Conservation (phyloP, 2,888 invertebrate genomes). For the Leucoptera coffeella region DNA sequence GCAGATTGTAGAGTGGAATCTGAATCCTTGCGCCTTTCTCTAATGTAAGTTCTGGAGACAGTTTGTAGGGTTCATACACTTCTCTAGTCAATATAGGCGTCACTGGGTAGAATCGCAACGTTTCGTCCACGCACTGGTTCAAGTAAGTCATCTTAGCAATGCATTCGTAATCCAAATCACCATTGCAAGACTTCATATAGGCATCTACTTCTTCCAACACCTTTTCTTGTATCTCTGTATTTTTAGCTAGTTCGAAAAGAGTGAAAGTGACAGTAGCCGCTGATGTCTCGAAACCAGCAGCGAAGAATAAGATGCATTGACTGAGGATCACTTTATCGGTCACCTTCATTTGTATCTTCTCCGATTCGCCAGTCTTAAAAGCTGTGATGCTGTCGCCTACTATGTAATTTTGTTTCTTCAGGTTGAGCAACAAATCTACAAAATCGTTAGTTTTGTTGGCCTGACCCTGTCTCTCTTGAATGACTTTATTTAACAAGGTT, state of each 20-base stretch:
- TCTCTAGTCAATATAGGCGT: no score
- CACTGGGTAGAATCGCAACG: no score
- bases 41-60: no score
- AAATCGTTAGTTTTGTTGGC: no score
- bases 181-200: conserved; percentile 11
- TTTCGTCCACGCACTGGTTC: no score
- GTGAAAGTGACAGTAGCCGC: conserved; percentile 14
- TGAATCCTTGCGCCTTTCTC: no score
- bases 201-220: conserved; percentile 15
- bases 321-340: conserved; percentile 23
- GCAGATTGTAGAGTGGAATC: no score
- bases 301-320: conserved; percentile 39
- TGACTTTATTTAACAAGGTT: no score
- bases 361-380: conserved; percentile 6
- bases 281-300: conserved; percentile 22
- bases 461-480: no score
- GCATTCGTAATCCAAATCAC: conserved; percentile 15
- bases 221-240: conserved; percentile 12
- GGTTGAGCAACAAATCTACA: conserved; percentile 16
- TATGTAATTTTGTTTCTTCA: conserved; percentile 13
- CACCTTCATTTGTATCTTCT: conserved; percentile 11
- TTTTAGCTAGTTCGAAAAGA: conserved; percentile 18
- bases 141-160: conserved; percentile 15
- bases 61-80: no score
- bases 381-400: conserved; percentile 17